Conservation (phyloP, 2,888 invertebrate genomes). For the Limnephilus marmoratus region DNA sequence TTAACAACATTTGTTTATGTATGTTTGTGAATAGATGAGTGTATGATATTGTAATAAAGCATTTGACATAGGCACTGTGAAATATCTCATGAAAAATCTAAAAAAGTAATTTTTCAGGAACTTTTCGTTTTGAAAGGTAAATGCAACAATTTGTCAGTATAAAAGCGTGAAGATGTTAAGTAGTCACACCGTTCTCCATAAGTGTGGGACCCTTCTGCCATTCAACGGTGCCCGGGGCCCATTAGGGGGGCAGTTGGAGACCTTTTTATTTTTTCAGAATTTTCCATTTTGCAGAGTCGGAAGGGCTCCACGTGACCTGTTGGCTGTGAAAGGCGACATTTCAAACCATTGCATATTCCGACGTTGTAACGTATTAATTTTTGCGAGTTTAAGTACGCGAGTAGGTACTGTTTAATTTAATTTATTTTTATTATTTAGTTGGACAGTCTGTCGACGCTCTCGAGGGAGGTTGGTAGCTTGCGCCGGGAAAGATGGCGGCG, state of each 20-base stretch:
- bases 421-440: too few species aligned
- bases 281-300: slow-evolving; percentile 53
- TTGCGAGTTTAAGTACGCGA: too few species aligned
- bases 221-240: slow-evolving; percentile 58
- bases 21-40: too few species aligned
- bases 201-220: slow-evolving; percentile 53
- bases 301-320: slow-evolving; percentile 58
- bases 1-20: too few species aligned
- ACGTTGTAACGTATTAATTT: too few species aligned
- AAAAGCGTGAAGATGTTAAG: slow-evolving; percentile 40
- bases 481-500: too few species aligned
- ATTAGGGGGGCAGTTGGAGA: slow-evolving; percentile 56
- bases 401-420: too few species aligned
- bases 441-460: too few species aligned
- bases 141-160: slow-evolving; percentile 4
- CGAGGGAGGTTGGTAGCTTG: too few species aligned
- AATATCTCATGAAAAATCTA: too few species aligned
- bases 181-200: slow-evolving; percentile 40
- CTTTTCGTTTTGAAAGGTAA: background rate
- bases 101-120: background rate
- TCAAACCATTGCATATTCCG: background rate
- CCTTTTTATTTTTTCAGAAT: slow-evolving; percentile 58
- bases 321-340: slow-evolving; percentile 11
- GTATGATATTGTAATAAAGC: too few species aligned
- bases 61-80: too few species aligned